These are phyloP conservation scores for Distichodus sexfasciatus DNA, from an alignment of 2,797 vertebrate species.

Conservation along the genomic window DNA sequence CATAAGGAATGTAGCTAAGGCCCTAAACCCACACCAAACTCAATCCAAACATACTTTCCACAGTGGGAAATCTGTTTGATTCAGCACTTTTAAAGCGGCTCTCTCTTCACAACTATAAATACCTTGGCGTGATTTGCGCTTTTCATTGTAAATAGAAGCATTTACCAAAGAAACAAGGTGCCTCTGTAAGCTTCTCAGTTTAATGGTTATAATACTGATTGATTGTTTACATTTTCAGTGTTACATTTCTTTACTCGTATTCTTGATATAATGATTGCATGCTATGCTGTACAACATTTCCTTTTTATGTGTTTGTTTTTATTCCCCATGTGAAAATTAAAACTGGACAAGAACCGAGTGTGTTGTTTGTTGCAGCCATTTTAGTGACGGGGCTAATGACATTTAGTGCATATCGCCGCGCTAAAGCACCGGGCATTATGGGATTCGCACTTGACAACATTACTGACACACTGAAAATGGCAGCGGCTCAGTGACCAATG, in stretches of 20 bases:
- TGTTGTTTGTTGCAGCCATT: constrained; percentile 41
- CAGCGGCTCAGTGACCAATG: constrained; percentile 41
- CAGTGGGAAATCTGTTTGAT: constrained; percentile 37
- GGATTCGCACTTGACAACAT: constrained; percentile 42
- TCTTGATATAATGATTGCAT: constrained; percentile 27
- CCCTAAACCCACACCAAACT: constrained; percentile 41
- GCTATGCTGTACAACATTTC: not conserved
- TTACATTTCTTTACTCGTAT: constrained; percentile 1
- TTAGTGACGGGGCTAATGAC: constrained; percentile 35
- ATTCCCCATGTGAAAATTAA: constrained; percentile 38
- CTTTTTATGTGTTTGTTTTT: constrained; percentile 13
- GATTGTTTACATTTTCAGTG: constrained; percentile 41
- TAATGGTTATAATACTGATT: not conserved
- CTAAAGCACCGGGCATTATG: constrained; percentile 35
- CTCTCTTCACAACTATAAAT: constrained; percentile 49
- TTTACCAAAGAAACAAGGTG: constrained; percentile 45
- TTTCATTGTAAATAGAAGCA: constrained; percentile 44
- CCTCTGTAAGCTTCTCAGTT: constrained; percentile 22
- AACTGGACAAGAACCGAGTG: constrained; percentile 17
- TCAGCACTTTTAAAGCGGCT: constrained; percentile 32
- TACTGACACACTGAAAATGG: constrained; percentile 50
- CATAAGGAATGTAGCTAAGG: constrained; percentile 46
- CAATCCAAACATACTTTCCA: constrained; percentile 50
- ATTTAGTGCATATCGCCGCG: constrained; percentile 38
- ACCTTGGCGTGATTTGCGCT: constrained; percentile 44